A percentile compares a stretch with the other conserved stretches of the same genome.
These are phyloP conservation scores for Chymomyza procnemis DNA, from an alignment of 2,888 invertebrate species.

Conservation along the genomic window DNA sequence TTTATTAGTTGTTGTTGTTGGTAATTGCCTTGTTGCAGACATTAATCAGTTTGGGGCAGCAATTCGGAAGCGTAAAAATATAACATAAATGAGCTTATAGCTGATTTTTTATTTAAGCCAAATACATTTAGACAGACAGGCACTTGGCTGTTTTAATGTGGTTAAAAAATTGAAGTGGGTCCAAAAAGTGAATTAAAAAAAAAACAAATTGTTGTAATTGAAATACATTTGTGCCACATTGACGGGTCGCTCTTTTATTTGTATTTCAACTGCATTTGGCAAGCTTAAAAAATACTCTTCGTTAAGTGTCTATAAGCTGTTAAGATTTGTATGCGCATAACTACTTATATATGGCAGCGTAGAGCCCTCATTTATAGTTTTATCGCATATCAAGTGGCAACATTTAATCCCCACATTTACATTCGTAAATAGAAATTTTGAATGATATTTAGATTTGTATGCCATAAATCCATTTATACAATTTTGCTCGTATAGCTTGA, in stretches of 20 bases:
- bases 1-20: not conserved
- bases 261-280: not conserved
- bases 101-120: not conserved
- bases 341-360: no score
- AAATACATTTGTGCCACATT: not conserved
- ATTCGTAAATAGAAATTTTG: no score
- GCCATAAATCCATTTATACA: no score
- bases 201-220: not conserved
- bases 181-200: not conserved
- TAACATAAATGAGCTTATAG: not conserved
- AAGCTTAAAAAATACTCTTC: not conserved
- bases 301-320: no score
- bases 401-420: no score
- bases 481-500: no score
- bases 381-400: no score
- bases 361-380: no score
- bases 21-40: slow-evolving; percentile 17
- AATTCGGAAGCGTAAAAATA: slow-evolving; percentile 42
- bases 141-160: not conserved
- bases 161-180: not conserved
- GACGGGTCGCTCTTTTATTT: not conserved
- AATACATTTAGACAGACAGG: not conserved
- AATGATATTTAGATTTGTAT: no score
- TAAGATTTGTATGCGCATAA: no score
- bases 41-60: slow-evolving; percentile 38